Percentiles rank a stretch among this genome's conserved stretches.
These are phyloP conservation scores for Notamacropus eugenii DNA, from an alignment of 2,797 vertebrate genomes.

Conservation along the genomic window DNA sequence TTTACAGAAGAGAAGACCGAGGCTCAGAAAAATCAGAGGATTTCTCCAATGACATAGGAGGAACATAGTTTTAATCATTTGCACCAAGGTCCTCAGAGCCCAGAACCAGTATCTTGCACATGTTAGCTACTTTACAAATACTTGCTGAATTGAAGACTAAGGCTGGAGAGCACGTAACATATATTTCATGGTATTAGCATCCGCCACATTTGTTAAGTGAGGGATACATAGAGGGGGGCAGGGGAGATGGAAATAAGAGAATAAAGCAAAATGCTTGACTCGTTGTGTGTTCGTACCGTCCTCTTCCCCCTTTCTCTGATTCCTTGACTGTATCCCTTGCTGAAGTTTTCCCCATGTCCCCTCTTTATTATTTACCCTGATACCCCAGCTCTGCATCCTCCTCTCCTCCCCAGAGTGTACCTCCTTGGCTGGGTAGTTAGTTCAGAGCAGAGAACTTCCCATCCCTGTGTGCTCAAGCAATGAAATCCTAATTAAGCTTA, in stretches of 20 bases:
- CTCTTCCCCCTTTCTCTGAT: conserved; percentile 12
- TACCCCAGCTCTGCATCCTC: neutral
- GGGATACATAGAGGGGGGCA: neutral
- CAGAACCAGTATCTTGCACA: neutral
- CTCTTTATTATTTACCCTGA: neutral
- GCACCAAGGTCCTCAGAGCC: neutral
- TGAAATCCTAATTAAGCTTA: conserved; percentile 66
- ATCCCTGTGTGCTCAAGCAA: conserved; percentile 58
- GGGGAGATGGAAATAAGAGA: neutral
- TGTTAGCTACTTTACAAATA: neutral
- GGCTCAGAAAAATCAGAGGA: neutral
- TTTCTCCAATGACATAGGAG: neutral
- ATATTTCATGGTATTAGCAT: neutral
- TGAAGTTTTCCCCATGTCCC: neutral
- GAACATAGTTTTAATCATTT: neutral
- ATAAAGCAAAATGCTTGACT: neutral
- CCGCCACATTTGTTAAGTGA: neutral
- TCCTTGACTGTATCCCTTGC: neutral
- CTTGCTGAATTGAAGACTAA: neutral
- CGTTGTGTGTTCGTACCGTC: neutral
- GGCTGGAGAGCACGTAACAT: neutral
- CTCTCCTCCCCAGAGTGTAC: conserved; percentile 35
- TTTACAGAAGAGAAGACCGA: neutral
- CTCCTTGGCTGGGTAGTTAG: conserved; percentile 28
- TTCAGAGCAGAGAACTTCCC: conserved; percentile 49